These are phyloP conservation scores for Callionymus lyra DNA, from an alignment of 2,113 vertebrate species.

Conservation along the genomic window DNA sequence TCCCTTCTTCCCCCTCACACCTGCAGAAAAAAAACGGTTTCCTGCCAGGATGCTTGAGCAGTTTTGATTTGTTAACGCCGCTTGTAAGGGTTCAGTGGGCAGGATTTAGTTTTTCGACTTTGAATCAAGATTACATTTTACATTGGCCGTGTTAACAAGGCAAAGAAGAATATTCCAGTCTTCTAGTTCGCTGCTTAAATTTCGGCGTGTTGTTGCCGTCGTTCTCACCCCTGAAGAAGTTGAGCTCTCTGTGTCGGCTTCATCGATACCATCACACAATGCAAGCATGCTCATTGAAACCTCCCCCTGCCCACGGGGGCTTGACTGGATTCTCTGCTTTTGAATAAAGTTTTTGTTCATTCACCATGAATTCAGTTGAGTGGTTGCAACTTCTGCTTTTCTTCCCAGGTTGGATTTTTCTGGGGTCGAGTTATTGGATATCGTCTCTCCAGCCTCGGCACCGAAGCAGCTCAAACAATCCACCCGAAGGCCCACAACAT, in stretches of 20 bases:
- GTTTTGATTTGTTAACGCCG: slow-evolving; percentile 42
- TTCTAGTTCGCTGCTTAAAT: slow-evolving; percentile 4
- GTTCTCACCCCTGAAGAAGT: background rate
- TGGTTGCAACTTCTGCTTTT: slow-evolving; percentile 1
- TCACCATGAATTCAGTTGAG: slow-evolving; percentile 4
- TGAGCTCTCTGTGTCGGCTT: slow-evolving; percentile 11
- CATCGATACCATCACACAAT: slow-evolving; percentile 6
- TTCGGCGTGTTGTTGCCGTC: slow-evolving; percentile 3
- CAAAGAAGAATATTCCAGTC: slow-evolving; percentile 20
- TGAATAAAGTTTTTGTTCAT: slow-evolving; percentile 8
- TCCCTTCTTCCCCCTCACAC: slow-evolving; percentile 20
- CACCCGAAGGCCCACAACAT: slow-evolving; percentile 16
- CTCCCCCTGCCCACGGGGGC: background rate
- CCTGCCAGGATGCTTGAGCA: slow-evolving; percentile 29
- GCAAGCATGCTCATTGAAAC: slow-evolving; percentile 13
- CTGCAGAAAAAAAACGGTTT: slow-evolving; percentile 38
- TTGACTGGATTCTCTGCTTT: slow-evolving; percentile 9
- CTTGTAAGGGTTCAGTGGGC: slow-evolving; percentile 34
- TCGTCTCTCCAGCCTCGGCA: slow-evolving; percentile 65
- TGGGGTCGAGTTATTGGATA: slow-evolving; percentile 74
- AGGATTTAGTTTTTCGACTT: background rate
- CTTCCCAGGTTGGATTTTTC: slow-evolving; percentile 70
- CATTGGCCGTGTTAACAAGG: slow-evolving; percentile 38
- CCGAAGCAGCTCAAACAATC: slow-evolving; percentile 18
- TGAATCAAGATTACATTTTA: slow-evolving; percentile 32